Conservation (phyloP, 2,113 vertebrate species). For the Gadus chalcogrammus region DNA sequence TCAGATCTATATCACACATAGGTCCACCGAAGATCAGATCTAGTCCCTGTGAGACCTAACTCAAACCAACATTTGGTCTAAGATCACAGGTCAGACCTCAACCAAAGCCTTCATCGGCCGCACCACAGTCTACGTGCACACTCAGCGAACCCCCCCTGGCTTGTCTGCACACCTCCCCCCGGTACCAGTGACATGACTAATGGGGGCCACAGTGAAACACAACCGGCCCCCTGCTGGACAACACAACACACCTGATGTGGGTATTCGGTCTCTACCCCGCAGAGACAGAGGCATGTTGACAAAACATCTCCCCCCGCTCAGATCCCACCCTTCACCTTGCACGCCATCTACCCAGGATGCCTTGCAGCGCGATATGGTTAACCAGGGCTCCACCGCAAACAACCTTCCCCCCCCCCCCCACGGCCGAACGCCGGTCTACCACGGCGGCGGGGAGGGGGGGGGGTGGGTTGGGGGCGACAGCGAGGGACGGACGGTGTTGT, state of each 20-base stretch:
- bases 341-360: conserved; percentile 75
- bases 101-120: too few relatives aligned
- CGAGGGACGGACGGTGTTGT: conserved; percentile 94
- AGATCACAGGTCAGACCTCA: too few relatives aligned
- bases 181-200: conserved; percentile 34
- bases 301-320: conserved; percentile 77
- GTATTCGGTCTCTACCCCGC: conserved; percentile 66
- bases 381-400: conserved; percentile 67
- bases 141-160: conserved; percentile 19
- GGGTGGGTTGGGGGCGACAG: conserved; percentile 72
- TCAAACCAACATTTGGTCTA: too few relatives aligned
- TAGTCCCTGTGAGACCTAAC: too few relatives aligned
- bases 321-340: conserved; percentile 49
- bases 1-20: too few relatives aligned
- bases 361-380: conserved; percentile 68
- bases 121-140: too few relatives aligned
- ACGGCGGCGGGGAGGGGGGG: conserved; percentile 65
- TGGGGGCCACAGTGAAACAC: conserved; percentile 13
- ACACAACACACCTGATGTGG: conserved; percentile 71
- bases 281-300: conserved; percentile 73
- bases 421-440: not conserved
- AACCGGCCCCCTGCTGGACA: conserved; percentile 27
- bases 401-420: conserved; percentile 55
- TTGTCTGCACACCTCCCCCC: conserved; percentile 21
- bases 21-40: too few relatives aligned